Conservation (phyloP, 1,140 invertebrate species). For the Brachionus manjavacas region DNA sequence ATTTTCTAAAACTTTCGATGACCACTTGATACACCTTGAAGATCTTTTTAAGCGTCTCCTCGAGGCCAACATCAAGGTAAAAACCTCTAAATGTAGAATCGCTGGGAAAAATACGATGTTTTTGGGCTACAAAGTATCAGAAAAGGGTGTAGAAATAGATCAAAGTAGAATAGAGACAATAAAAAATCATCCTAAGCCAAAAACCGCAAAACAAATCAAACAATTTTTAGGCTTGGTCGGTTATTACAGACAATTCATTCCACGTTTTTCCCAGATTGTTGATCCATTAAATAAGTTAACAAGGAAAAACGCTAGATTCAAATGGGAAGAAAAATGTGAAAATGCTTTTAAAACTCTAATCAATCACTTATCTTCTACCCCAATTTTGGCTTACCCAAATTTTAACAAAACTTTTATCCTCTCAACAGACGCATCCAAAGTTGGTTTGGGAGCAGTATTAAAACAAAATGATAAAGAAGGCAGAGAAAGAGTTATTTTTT, state of each 20-base stretch:
- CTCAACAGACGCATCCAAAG: slow-evolving; percentile 14
- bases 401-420: background rate
- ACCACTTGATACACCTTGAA: slow-evolving; percentile 53
- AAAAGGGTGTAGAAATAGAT: background rate
- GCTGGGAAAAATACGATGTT: background rate
- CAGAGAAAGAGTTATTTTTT: background rate
- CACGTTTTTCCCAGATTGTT: too few relatives aligned
- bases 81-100: background rate
- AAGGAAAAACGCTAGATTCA: slow-evolving; percentile 45
- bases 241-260: too few relatives aligned
- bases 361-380: background rate
- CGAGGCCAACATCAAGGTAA: slow-evolving; percentile 16
- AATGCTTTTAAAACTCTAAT: slow-evolving; percentile 48
- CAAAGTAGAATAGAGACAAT: too few relatives aligned
- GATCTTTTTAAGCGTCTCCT: slow-evolving; percentile 52
- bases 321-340: slow-evolving; percentile 44
- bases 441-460: slow-evolving; percentile 18
- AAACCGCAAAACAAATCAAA: too few relatives aligned
- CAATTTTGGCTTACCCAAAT: background rate
- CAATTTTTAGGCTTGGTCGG: too few relatives aligned
- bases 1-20: slow-evolving; percentile 49
- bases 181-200: too few relatives aligned
- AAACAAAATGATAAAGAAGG: background rate
- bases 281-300: slow-evolving; percentile 48
- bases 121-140: background rate